Percentiles rank a stretch among this genome's conserved stretches.
Evolutionary conservation across 2,113 vertebrate species (phyloP).

Genomic region (Dermatemys mawii): DNA sequence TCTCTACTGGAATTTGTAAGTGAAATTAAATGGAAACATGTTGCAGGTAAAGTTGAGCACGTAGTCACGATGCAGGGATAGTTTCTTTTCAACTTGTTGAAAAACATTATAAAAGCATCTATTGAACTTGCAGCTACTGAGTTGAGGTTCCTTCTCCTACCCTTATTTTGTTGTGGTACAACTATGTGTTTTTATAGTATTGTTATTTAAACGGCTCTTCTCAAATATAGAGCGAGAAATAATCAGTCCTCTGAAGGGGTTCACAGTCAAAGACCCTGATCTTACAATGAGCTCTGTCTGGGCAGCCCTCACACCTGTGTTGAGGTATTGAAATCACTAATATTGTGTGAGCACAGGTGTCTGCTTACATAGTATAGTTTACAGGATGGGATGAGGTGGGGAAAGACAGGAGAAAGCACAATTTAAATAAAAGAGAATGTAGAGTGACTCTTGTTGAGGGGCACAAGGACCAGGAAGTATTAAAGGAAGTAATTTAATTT

Average conservation of each 20-base stretch:
- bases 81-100: neutral
- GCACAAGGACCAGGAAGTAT: neutral
- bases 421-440: neutral
- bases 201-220: neutral
- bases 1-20: neutral
- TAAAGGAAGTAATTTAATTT: neutral
- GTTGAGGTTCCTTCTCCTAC: neutral
- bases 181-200: neutral
- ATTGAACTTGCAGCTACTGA: neutral
- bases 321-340: neutral
- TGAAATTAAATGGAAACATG: neutral
- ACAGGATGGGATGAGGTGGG: neutral
- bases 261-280: neutral
- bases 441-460: neutral
- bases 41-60: rapidly evolving
- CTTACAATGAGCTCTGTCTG: neutral
- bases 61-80: neutral
- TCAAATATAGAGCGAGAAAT: neutral
- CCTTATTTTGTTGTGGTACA: neutral
- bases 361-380: neutral
- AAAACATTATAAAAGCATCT: neutral
- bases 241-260: neutral
- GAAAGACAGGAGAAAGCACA: neutral
- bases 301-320: neutral
- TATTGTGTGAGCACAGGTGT: neutral